These are phyloP conservation scores for Ditylenchus dipsaci DNA, from an alignment of 1,140 invertebrate genomes.

Conservation along the genomic window DNA sequence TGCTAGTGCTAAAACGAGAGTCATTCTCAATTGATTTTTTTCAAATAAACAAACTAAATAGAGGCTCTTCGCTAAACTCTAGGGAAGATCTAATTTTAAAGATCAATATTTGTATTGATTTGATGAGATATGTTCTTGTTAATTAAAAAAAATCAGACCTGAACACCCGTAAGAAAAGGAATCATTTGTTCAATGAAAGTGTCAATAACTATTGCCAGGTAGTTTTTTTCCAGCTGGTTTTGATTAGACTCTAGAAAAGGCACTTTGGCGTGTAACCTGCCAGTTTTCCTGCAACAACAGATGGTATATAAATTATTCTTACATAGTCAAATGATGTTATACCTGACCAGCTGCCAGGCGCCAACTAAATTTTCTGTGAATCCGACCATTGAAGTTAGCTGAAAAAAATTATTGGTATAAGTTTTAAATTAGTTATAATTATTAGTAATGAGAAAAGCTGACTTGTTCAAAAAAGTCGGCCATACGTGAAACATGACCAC, in stretches of 20 bases:
- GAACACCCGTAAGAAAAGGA: constrained; percentile 31
- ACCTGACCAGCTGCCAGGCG: constrained; percentile 46
- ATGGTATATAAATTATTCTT: too few relatives aligned
- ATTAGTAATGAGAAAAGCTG: background rate
- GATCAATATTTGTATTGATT: too few relatives aligned
- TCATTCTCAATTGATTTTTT: too few relatives aligned
- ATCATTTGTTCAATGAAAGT: constrained; percentile 45
- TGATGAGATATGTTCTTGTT: too few relatives aligned
- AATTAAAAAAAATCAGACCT: constrained; percentile 1
- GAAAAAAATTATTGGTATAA: constrained; percentile 8
- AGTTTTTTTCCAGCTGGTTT: constrained; percentile 54
- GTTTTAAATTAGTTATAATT: background rate
- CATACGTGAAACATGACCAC: constrained; percentile 52
- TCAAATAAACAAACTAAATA: too few relatives aligned
- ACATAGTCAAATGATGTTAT: too few relatives aligned
- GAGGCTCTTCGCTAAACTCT: too few relatives aligned
- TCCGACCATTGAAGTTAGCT: constrained; percentile 51
- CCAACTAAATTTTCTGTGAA: constrained; percentile 51
- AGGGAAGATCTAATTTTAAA: too few relatives aligned
- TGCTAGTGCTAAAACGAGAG: too few relatives aligned
- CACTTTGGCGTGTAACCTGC: constrained; percentile 45
- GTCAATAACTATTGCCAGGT: constrained; percentile 47
- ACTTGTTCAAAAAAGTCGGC: constrained; percentile 56
- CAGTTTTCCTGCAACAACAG: constrained; percentile 37
- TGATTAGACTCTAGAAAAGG: constrained; percentile 47